Percentiles rank a stretch among this genome's conserved stretches.
Evolutionary conservation across 1,140 invertebrate genomes (phyloP).

Genomic region (Drosophila rufa): DNA sequence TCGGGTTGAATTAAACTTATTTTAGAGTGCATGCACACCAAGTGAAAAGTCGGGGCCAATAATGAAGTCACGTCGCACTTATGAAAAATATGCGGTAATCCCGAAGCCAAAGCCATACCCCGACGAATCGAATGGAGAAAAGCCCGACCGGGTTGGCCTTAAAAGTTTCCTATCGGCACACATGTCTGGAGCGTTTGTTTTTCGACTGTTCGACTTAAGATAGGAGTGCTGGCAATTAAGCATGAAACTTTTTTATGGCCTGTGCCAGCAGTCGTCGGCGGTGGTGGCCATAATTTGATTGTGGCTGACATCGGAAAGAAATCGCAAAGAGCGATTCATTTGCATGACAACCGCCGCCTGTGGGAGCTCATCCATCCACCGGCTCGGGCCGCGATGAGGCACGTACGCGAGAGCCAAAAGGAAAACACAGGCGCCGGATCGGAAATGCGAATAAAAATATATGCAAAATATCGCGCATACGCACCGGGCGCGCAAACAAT

Average conservation of each 20-base stretch:
- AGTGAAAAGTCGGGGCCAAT: conserved; percentile 41
- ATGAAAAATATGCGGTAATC: conserved; percentile 82
- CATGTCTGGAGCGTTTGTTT: conserved; percentile 55
- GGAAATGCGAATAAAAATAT: conserved; percentile 37
- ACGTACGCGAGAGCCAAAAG: conserved; percentile 54
- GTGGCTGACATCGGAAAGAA: conserved; percentile 35
- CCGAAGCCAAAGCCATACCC: conserved; percentile 47
- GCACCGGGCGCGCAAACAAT: conserved; percentile 53
- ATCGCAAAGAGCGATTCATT: conserved; percentile 60
- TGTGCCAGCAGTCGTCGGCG: conserved; percentile 13
- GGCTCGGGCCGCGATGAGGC: conserved; percentile 38
- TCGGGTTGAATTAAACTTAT: background rate
- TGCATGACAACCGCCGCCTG: conserved; percentile 58
- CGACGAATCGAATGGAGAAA: background rate
- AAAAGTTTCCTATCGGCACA: conserved; percentile 72
- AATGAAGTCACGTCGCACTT: conserved; percentile 84
- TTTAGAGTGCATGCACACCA: conserved; percentile 2
- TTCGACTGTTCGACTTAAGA: conserved; percentile 29
- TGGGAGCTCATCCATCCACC: conserved; percentile 56
- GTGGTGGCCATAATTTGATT: conserved; percentile 63
- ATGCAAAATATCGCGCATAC: conserved; percentile 61
- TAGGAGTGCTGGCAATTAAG: conserved; percentile 60
- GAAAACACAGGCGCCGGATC: conserved; percentile 45
- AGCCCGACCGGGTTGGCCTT: conserved; percentile 44
- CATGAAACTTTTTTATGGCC: conserved; percentile 67